These are phyloP conservation scores for Sepioteuthis lessoniana DNA, from an alignment of 2,888 invertebrate species.

Conservation along the genomic window DNA sequence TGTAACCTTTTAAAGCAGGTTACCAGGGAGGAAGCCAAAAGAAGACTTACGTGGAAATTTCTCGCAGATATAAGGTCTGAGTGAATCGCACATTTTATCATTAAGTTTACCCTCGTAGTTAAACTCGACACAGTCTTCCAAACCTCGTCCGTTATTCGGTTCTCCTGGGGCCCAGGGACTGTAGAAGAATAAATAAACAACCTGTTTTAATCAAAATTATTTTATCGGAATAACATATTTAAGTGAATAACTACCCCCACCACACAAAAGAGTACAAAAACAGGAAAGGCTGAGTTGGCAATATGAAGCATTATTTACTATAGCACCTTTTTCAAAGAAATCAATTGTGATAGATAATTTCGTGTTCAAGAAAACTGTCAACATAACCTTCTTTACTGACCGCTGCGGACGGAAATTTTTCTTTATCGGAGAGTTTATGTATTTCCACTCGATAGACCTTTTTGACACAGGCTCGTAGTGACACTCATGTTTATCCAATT, in stretches of 20 bases:
- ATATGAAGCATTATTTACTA: too few relatives aligned
- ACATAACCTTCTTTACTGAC: too few relatives aligned
- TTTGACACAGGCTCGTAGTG: too few relatives aligned
- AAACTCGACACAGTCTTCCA: conserved; percentile 57
- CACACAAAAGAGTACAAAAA: not conserved
- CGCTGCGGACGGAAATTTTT: too few relatives aligned
- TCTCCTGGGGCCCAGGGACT: conserved; percentile 59
- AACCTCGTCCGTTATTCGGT: conserved; percentile 54
- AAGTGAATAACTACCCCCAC: not conserved
- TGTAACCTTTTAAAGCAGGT: too few relatives aligned
- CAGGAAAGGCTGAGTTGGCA: not conserved
- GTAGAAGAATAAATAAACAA: not conserved
- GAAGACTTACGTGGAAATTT: conserved; percentile 58
- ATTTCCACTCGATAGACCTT: too few relatives aligned
- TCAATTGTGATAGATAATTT: too few relatives aligned
- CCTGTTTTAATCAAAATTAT: not conserved
- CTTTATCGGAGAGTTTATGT: too few relatives aligned
- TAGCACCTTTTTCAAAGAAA: too few relatives aligned
- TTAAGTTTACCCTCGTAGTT: conserved; percentile 55
- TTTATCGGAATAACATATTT: not conserved
- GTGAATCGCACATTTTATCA: conserved; percentile 54
- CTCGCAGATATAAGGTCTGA: conserved; percentile 61
- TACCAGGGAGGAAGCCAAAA: too few relatives aligned
- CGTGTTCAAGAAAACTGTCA: too few relatives aligned
- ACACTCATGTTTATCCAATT: too few relatives aligned